phyloP scores from a whole-genome alignment of 2,113 vertebrate genomes.

The Sciurus niger region DNA sequence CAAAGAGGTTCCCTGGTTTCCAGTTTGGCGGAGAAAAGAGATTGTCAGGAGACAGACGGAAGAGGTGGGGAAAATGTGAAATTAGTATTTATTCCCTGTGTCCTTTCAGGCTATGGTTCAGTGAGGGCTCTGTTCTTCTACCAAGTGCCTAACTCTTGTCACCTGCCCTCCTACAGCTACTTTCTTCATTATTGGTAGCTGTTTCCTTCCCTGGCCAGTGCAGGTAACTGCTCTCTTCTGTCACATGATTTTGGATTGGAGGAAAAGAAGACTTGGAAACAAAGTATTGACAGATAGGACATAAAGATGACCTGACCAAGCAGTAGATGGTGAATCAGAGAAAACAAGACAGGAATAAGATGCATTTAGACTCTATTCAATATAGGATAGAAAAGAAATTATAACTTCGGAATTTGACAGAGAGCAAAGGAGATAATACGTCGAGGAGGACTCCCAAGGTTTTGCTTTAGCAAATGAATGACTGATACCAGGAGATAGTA shows the following conservation, averaged over 20 bases:
- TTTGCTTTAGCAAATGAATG: not conserved
- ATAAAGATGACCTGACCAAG: not conserved
- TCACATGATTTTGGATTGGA: not conserved
- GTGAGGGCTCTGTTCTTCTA: not conserved
- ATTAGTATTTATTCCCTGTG: not conserved
- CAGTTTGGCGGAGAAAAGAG: not conserved
- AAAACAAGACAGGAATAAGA: slow-evolving; percentile 12
- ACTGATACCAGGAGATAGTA: not conserved
- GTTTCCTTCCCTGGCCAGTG: not conserved
- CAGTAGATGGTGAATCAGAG: not conserved
- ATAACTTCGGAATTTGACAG: not conserved
- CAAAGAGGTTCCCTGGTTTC: not conserved
- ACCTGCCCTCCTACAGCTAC: not conserved
- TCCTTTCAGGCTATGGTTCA: not conserved
- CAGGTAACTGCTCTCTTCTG: not conserved
- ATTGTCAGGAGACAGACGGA: not conserved
- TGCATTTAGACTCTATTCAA: not conserved
- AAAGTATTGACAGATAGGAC: not conserved
- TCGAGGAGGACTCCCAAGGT: not conserved
- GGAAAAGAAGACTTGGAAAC: not conserved
- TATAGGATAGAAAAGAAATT: not conserved
- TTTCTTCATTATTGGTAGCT: not conserved
- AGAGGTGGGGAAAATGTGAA: not conserved
- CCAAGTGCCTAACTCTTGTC: not conserved
- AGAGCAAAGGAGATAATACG: not conserved